These are phyloP conservation scores for Engystomops pustulosus DNA, from an alignment of 2,113 vertebrate genomes.

Conservation along the genomic window DNA sequence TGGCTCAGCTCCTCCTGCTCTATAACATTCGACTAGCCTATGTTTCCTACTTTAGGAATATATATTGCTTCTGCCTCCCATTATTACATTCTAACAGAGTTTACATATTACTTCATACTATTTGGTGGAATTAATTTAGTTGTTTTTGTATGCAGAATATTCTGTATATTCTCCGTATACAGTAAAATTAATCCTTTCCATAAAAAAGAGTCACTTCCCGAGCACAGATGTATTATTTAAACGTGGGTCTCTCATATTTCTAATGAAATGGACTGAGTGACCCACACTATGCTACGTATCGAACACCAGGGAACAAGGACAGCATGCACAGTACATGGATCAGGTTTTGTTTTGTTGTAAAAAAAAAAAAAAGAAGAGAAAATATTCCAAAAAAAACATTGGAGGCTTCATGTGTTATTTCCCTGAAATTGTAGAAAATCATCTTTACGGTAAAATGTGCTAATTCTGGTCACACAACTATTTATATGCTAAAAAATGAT, in stretches of 20 bases:
- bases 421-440: constrained; percentile 3
- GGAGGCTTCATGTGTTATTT: not conserved
- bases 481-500: not conserved
- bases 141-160: not conserved
- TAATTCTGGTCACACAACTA: not conserved
- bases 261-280: constrained; percentile 68
- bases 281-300: constrained; percentile 70
- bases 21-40: too few relatives aligned
- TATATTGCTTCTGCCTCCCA: too few relatives aligned
- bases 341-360: constrained; percentile 72
- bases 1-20: too few relatives aligned
- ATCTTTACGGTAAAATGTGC: constrained; percentile 12
- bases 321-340: constrained; percentile 65
- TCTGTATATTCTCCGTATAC: not conserved
- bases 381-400: constrained; percentile 27
- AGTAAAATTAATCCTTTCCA: not conserved
- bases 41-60: too few relatives aligned
- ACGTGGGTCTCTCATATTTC: constrained; percentile 74
- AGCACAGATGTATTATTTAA: constrained; percentile 57
- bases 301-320: constrained; percentile 68
- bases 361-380: constrained; percentile 62
- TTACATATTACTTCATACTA: not conserved
- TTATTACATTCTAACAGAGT: too few relatives aligned
- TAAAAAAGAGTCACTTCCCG: not conserved
- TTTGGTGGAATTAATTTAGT: not conserved